Evolutionary conservation across 2,888 invertebrate species (phyloP).

Genomic region (Temnothorax rugatulus): DNA sequence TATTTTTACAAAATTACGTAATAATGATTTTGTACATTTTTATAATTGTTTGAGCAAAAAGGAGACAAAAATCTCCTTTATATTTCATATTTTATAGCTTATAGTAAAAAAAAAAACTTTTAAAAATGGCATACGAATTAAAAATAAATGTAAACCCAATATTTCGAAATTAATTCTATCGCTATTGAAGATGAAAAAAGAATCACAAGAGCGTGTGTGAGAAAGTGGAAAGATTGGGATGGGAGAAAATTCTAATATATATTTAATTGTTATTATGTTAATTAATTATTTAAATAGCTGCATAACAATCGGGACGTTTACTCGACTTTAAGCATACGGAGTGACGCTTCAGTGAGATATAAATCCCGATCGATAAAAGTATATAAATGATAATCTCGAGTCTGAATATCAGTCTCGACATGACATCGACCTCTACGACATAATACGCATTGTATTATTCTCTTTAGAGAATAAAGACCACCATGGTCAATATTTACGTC

Average conservation of each 20-base stretch:
- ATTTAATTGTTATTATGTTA: conserved; percentile 80
- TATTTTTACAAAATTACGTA: conserved; percentile 15
- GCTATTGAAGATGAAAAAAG: conserved; percentile 43
- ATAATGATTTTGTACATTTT: conserved; percentile 7
- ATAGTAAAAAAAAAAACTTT: background rate
- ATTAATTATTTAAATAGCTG: conserved; percentile 73
- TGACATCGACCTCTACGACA: conserved; percentile 62
- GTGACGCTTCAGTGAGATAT: conserved; percentile 37
- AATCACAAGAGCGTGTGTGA: conserved; percentile 37
- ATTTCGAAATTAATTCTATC: conserved; percentile 45
- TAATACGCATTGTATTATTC: conserved; percentile 67
- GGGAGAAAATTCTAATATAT: conserved; percentile 82
- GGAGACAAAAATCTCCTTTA: no score
- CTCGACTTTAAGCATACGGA: conserved; percentile 23
- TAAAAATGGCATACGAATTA: conserved; percentile 2
- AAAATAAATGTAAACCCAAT: conserved; percentile 22
- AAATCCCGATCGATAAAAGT: conserved; percentile 31
- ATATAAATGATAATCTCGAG: conserved; percentile 18
- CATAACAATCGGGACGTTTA: conserved; percentile 18
- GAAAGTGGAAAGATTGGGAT: conserved; percentile 53
- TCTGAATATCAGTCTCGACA: conserved; percentile 36
- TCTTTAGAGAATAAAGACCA: conserved; percentile 69
- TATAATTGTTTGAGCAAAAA: conserved; percentile 9
- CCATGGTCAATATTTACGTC: conserved; percentile 16
- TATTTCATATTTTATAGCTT: background rate